phyloP scores from a whole-genome alignment of 2,113 vertebrate genomes.

The Brachyhypopomus gauderio region DNA sequence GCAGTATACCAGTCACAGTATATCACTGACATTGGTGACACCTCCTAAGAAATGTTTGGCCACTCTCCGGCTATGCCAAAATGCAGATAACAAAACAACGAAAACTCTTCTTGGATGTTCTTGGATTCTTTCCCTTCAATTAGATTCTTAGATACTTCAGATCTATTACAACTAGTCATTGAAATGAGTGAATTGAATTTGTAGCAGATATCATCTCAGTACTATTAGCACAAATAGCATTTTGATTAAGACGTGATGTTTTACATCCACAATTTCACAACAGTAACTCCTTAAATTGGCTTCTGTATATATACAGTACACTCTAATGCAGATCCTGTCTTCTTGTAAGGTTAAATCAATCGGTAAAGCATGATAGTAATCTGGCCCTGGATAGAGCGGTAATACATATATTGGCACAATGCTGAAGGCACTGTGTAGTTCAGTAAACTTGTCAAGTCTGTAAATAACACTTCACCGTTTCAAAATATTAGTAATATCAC shows the following conservation, averaged over 20 bases:
- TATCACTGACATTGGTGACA: slow-evolving; percentile 8
- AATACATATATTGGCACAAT: not conserved
- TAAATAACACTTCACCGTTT: too few species aligned
- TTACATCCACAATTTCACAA: slow-evolving; percentile 28
- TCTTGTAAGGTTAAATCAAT: not conserved
- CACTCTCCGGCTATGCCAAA: not conserved
- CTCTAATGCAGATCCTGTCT: not conserved
- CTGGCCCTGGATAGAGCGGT: too few species aligned
- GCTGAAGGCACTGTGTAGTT: not conserved
- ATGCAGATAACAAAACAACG: not conserved
- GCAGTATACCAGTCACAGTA: slow-evolving; percentile 5
- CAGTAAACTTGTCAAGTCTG: too few species aligned
- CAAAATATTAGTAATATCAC: too few species aligned
- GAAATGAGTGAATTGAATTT: slow-evolving; percentile 6
- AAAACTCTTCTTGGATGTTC: not conserved
- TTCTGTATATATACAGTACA: not conserved
- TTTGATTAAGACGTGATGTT: slow-evolving; percentile 41
- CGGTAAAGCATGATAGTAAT: too few species aligned
- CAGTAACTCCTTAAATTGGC: not conserved
- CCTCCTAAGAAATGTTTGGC: not conserved
- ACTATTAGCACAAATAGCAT: slow-evolving; percentile 49
- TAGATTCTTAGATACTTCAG: not conserved
- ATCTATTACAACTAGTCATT: not conserved
- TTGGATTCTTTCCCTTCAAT: not conserved
- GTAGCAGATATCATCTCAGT: slow-evolving; percentile 52